Conservation (phyloP, 2,113 vertebrate genomes). For the Girardinichthys multiradiatus region DNA sequence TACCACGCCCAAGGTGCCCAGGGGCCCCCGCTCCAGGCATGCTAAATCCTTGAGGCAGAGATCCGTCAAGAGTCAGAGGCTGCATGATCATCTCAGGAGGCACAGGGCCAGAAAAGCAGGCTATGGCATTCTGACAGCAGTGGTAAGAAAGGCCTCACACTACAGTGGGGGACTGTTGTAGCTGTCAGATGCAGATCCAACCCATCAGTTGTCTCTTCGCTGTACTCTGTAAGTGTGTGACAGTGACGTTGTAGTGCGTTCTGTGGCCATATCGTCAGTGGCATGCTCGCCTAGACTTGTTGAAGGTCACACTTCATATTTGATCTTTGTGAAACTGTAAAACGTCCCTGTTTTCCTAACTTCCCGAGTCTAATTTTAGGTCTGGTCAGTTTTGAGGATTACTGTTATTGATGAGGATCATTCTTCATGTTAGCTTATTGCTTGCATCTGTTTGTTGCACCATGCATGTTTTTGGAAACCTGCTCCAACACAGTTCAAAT, state of each 20-base stretch:
- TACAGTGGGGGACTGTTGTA: conserved; percentile 63
- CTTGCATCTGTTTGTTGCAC: conserved; percentile 62
- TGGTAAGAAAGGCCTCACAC: conserved; percentile 74
- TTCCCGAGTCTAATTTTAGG: background rate
- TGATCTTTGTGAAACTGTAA: background rate
- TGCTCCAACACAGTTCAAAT: conserved; percentile 42
- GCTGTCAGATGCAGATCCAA: conserved; percentile 73
- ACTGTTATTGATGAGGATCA: conserved; percentile 36
- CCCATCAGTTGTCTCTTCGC: conserved; percentile 74
- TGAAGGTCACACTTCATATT: conserved; percentile 36
- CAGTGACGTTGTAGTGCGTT: conserved; percentile 60
- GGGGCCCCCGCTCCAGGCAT: conserved; percentile 68
- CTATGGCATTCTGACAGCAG: conserved; percentile 69
- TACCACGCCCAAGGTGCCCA: conserved; percentile 62
- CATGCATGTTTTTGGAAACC: conserved; percentile 61
- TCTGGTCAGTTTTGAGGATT: conserved; percentile 4
- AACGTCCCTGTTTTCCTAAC: background rate
- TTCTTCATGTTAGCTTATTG: conserved; percentile 59
- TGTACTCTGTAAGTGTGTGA: conserved; percentile 79
- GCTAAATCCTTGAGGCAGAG: conserved; percentile 73
- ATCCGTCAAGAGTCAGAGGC: conserved; percentile 77
- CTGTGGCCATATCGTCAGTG: conserved; percentile 74
- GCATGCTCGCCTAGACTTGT: conserved; percentile 77
- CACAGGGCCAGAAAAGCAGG: conserved; percentile 76
- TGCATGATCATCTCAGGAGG: conserved; percentile 80